Base-by-base conservation (phyloP, 2,113 vertebrate species). In the Pelobates fuscus region DNA sequence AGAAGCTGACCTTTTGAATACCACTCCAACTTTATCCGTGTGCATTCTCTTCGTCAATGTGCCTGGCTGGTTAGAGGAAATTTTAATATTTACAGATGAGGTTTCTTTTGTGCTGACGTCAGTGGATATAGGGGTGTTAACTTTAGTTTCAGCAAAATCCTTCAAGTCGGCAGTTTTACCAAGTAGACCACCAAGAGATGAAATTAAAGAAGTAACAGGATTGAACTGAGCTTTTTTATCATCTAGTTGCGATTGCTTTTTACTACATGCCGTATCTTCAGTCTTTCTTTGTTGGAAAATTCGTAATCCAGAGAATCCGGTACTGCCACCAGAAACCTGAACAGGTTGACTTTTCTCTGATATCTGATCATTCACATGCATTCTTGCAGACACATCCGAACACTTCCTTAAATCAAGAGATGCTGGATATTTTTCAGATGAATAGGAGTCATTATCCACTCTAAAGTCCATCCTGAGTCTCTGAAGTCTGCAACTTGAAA, bases 401-500 rank as follows among this genome's bases (percentile, higher is more conserved):
- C 82, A 78, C 20, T 79, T 90, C 75, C 84, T 92, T n/a, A 98
- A 90, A 87, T 98, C 94, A 82, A 97, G 87, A 3, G 86, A 85
- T 81, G 82, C 62, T 0, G 77, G 81, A 59, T 84, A 78, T n/a
- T 94, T 90, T 72, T 89, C 87, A 78, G 86, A 80, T 52, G 69
- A 63, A 81, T 17, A n/a, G 0, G n/a, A 79, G 70, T 82, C 84
- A 70, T 82, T 65, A 24, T 90, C 88, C 73, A 89, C 82, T 67
- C 80, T 80, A 60, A 92, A 88, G 85, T 93, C 91, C 72, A 93
- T 89, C 82, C 90, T 93, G 68, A 95, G 85, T 82, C 95, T 96
- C 81, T 95, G 91, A 83, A 95, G 86, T 77, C 82, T 91, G 80
- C 94, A 94, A 43, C 85, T 87, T 60, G 94, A 93, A 71, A 98